Evolutionary conservation across 2,888 invertebrate genomes (phyloP).

Genomic region (Myathropa florea): DNA sequence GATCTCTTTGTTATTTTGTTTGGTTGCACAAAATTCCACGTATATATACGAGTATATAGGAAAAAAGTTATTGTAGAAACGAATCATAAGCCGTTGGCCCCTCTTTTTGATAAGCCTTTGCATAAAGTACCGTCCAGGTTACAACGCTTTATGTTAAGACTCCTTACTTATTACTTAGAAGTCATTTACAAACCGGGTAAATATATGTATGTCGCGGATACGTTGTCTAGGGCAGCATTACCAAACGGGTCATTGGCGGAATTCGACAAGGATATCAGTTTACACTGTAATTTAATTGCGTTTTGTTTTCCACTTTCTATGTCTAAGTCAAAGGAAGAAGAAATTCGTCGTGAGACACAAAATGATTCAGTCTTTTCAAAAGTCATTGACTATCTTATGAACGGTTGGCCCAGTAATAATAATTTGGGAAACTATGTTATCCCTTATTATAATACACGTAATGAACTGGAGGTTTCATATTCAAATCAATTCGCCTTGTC

Average conservation of each 20-base stretch:
- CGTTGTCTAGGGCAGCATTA: not conserved
- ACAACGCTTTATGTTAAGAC: conserved; percentile 3
- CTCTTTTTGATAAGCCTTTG: conserved; percentile 9
- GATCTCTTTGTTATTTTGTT: conserved; percentile 61
- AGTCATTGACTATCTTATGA: too few relatives aligned
- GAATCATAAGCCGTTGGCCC: conserved; percentile 9
- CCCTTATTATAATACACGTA: conserved; percentile 40
- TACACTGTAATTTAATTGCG: conserved; percentile 6
- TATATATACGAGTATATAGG: conserved; percentile 41
- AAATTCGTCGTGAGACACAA: too few relatives aligned
- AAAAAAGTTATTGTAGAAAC: conserved; percentile 22
- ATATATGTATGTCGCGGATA: not conserved
- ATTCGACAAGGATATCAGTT: conserved; percentile 12
- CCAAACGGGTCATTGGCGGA: not conserved
- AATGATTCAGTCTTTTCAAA: too few relatives aligned
- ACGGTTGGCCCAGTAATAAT: too few relatives aligned
- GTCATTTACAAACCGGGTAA: not conserved
- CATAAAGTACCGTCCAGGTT: conserved; percentile 5
- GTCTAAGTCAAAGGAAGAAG: too few relatives aligned
- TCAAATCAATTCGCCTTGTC: conserved; percentile 46
- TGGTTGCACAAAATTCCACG: conserved; percentile 51
- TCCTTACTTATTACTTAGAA: not conserved
- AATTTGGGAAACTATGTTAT: not conserved
- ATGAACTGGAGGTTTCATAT: conserved; percentile 55
- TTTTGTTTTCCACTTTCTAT: not conserved